These are phyloP conservation scores for Noctua comes DNA, from an alignment of 2,888 invertebrate species.

Conservation along the genomic window DNA sequence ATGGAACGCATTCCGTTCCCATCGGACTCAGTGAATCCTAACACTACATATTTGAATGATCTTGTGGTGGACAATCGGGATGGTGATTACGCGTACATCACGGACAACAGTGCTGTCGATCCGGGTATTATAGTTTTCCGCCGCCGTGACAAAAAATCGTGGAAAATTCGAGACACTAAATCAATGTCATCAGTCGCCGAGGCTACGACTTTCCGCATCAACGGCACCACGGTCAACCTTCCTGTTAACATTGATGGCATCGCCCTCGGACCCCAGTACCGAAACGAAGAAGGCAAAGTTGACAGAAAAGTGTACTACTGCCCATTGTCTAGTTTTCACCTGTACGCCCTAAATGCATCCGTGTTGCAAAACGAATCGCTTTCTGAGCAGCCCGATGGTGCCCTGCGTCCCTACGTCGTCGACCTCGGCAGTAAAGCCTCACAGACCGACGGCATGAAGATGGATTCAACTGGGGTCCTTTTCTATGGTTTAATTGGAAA, in stretches of 20 bases:
- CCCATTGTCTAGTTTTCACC: slow-evolving; percentile 92
- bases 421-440: slow-evolving; percentile 92
- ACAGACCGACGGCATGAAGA: slow-evolving; percentile 94
- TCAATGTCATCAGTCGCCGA: slow-evolving; percentile 92
- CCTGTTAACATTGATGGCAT: slow-evolving; percentile 93
- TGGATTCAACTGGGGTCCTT: slow-evolving; percentile 92
- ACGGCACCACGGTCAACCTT: slow-evolving; percentile 89
- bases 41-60: slow-evolving; percentile 92
- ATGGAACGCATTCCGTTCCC: slow-evolving; percentile 92
- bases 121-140: slow-evolving; percentile 94
- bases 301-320: slow-evolving; percentile 92
- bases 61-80: slow-evolving; percentile 93
- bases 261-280: slow-evolving; percentile 92
- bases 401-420: slow-evolving; percentile 86
- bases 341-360: slow-evolving; percentile 92
- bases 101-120: slow-evolving; percentile 92
- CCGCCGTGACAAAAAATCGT: slow-evolving; percentile 91
- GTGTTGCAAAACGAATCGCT: slow-evolving; percentile 90
- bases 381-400: slow-evolving; percentile 77
- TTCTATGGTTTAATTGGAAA: slow-evolving; percentile 93
- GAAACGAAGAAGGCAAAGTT: slow-evolving; percentile 76
- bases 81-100: slow-evolving; percentile 93
- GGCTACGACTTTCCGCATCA: slow-evolving; percentile 91
- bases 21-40: slow-evolving; percentile 89
- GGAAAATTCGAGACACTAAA: slow-evolving; percentile 92